Percentiles rank a stretch among this genome's conserved stretches.
Conservation (phyloP, 1,140 invertebrate species). For the Venustaconcha ellipsiformis region DNA sequence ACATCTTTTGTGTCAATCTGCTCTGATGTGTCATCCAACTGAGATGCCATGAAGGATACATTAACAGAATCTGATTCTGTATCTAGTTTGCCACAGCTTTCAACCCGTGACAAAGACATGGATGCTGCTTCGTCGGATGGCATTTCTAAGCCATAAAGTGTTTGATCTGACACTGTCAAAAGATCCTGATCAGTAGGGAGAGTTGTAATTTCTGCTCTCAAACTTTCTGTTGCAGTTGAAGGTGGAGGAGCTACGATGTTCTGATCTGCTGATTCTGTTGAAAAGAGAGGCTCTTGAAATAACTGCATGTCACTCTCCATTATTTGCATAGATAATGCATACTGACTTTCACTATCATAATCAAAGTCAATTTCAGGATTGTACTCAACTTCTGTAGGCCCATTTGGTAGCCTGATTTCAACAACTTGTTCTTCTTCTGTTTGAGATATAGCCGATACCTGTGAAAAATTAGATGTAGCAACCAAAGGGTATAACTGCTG, state of each 20-base stretch:
- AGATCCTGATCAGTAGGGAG: constrained; percentile 35
- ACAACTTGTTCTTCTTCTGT: constrained; percentile 5
- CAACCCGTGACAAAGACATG: constrained; percentile 41
- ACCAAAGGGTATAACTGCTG: neutral
- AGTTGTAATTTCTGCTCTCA: constrained; percentile 47
- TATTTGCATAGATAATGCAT: neutral
- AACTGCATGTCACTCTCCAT: neutral
- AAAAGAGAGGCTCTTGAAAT: neutral
- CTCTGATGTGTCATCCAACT: constrained; percentile 26
- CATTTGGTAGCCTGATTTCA: constrained; percentile 65
- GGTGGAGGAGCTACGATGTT: constrained; percentile 3
- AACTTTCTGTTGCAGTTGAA: constrained; percentile 32
- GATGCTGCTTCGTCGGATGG: constrained; percentile 58
- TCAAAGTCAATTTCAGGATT: constrained; percentile 69
- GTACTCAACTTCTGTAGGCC: constrained; percentile 74
- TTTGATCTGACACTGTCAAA: constrained; percentile 57
- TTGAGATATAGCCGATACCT: neutral
- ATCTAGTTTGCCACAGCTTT: constrained; percentile 25
- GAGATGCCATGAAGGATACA: constrained; percentile 16
- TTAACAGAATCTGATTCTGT: constrained; percentile 40
- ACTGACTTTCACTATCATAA: constrained; percentile 45
- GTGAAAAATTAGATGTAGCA: neutral
- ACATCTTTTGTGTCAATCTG: constrained; percentile 21
- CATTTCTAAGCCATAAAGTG: constrained; percentile 65
- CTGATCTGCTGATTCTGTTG: constrained; percentile 8